Percentiles rank a stretch among this genome's conserved stretches.
Evolutionary conservation across 2,797 vertebrate genomes (phyloP).

Genomic region (Cuniculus paca): DNA sequence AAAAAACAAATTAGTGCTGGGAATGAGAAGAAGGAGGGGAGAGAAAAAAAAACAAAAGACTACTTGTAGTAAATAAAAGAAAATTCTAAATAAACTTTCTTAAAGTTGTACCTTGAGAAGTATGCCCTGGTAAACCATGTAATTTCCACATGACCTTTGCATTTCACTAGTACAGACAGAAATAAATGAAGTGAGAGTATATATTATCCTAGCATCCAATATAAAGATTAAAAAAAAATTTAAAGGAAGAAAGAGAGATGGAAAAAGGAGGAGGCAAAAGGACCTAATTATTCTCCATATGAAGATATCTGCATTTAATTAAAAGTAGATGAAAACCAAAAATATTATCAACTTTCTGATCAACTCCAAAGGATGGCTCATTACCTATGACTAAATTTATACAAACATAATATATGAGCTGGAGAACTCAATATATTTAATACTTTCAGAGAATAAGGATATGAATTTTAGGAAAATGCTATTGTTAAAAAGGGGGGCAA

Average conservation of each 20-base stretch:
- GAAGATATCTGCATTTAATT: neutral
- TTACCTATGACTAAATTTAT: neutral
- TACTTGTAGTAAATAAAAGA: accelerated
- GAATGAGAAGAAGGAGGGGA: neutral
- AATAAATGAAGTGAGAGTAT: neutral
- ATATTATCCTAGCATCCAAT: neutral
- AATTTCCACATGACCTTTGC: accelerated
- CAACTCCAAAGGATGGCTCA: neutral
- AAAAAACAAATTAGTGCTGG: constrained; percentile 63
- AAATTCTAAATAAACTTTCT: neutral
- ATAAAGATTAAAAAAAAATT: neutral
- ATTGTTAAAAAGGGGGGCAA: neutral
- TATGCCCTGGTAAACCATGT: neutral
- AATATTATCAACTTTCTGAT: neutral
- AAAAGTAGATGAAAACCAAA: neutral
- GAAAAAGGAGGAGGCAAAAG: neutral
- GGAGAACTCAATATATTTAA: neutral
- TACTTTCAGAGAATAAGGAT: neutral
- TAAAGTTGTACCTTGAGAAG: neutral
- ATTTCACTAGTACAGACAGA: neutral
- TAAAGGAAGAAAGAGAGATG: neutral
- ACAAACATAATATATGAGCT: neutral
- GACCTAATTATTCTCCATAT: neutral
- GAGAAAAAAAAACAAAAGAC: neutral
- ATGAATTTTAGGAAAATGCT: neutral